These are phyloP conservation scores for Apoderus coryli DNA, from an alignment of 2,888 invertebrate species.

Conservation along the genomic window DNA sequence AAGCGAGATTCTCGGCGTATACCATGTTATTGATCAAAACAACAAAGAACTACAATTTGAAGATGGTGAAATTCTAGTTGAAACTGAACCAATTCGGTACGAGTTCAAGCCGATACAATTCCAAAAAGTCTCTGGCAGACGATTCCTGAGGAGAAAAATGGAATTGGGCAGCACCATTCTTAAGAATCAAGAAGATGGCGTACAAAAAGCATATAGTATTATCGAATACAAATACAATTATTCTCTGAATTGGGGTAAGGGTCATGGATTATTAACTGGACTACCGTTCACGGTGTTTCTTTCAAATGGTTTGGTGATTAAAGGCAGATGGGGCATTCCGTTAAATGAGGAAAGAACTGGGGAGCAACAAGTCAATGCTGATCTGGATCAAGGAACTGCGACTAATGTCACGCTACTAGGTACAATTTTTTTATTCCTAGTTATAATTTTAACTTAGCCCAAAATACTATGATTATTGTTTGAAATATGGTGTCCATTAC, in stretches of 20 bases:
- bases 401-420: constrained; percentile 64
- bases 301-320: constrained; percentile 40
- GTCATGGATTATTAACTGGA: constrained; percentile 56
- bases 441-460: too few species aligned
- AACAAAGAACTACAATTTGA: constrained; percentile 41
- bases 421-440: too few species aligned
- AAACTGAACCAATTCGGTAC: constrained; percentile 66
- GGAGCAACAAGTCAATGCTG: constrained; percentile 39
- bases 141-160: constrained; percentile 23
- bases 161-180: constrained; percentile 32
- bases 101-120: constrained; percentile 42
- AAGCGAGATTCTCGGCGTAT: constrained; percentile 47
- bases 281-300: constrained; percentile 48
- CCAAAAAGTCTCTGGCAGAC: constrained; percentile 29
- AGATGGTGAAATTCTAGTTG: constrained; percentile 62
- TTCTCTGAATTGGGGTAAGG: constrained; percentile 66
- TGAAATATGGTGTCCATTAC: too few species aligned
- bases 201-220: constrained; percentile 53
- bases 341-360: constrained; percentile 40
- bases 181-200: constrained; percentile 32
- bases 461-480: too few species aligned
- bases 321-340: constrained; percentile 51
- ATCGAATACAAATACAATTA: constrained; percentile 58
- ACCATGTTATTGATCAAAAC: constrained; percentile 50
- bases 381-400: constrained; percentile 57